Percentiles rank a stretch among this genome's conserved stretches.
Conservation (phyloP, 2,797 vertebrate genomes). For the Amazona ochrocephala region DNA sequence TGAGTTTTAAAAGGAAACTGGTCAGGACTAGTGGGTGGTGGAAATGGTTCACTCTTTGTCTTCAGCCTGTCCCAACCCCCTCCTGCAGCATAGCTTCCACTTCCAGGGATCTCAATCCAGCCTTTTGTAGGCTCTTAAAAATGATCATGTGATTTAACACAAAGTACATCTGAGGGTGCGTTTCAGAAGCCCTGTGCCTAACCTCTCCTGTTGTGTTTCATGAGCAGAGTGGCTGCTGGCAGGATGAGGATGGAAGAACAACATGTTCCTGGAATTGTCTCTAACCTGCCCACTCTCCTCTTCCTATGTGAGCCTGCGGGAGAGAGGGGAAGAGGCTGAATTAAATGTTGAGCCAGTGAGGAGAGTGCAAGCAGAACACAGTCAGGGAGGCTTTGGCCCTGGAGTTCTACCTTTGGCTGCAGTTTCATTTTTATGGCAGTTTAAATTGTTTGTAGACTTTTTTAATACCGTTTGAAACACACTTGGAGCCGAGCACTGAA, state of each 20-base stretch:
- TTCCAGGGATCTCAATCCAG: not conserved
- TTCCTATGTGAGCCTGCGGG: not conserved
- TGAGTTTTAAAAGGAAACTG: not conserved
- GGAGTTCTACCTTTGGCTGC: not conserved
- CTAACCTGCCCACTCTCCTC: constrained; percentile 46
- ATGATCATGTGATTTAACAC: not conserved
- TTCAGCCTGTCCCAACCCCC: not conserved
- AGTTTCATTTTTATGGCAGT: not conserved
- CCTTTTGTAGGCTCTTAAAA: not conserved
- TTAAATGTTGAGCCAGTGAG: constrained; percentile 41
- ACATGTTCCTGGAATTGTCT: constrained; percentile 53
- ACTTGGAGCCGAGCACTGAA: not conserved
- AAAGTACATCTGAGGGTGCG: fast-evolving
- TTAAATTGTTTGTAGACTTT: not conserved
- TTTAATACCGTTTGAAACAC: not conserved
- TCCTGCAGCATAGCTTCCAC: not conserved
- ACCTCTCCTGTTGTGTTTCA: not conserved
- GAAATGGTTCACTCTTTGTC: not conserved
- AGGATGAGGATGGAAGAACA: constrained; percentile 14
- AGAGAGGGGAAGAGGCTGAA: not conserved
- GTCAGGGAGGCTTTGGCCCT: not conserved
- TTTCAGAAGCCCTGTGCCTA: not conserved
- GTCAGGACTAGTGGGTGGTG: not conserved
- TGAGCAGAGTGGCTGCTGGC: constrained; percentile 5
- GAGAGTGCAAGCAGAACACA: not conserved